Base-by-base conservation (phyloP, 2,797 vertebrate species). In the Gobio occitaniae region DNA sequence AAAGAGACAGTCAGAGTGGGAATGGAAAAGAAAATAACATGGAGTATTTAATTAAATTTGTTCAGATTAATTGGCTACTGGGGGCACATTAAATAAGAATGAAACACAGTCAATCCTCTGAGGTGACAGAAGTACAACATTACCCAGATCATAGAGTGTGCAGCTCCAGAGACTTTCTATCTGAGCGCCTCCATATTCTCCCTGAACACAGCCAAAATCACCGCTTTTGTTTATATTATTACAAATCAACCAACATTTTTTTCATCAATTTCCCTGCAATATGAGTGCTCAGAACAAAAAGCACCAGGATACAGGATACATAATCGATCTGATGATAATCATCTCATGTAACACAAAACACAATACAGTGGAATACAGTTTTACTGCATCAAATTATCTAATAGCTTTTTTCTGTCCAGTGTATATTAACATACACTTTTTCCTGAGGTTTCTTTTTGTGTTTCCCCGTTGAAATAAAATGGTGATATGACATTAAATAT, bases 21-120 rank as follows among this genome's bases (percentile, higher is more conserved):
- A 70, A 77, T 10, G 17, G 79, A 74, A 63, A 66, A 71, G 66
- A 77, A 70, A 65, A 77, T 66, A 63, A 75, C 56, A 11, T 19
- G n/a, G 15, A 71, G 44, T 25, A 72, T 86, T 79, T 83, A 74
- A 75, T 86, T 83, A 79, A 75, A 68, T 54, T 83, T 63, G 72
- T 29, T 52, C 72, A 38, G 36, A 83, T 86, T 74, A 66, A 66
- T 74, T 83, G 56, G 32, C 41, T 86, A 63, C 59, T 66, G 69
- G 59, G 29, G 72, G 47, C 59, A 59, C 61, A 68, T 25, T 74
- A 36, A 47, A 29, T 54, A 72, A 54, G 32, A 48, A 66, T 65
- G 69, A 70, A 65, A 78, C 75, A n/a, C 17, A 16, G 75, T 65
- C 75, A 83, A 54, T 79, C 56, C 80, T 70, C 54, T 52, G 17